Evolutionary conservation across 2,797 vertebrate genomes (phyloP).

Genomic region (Leucoraja ocellata): DNA sequence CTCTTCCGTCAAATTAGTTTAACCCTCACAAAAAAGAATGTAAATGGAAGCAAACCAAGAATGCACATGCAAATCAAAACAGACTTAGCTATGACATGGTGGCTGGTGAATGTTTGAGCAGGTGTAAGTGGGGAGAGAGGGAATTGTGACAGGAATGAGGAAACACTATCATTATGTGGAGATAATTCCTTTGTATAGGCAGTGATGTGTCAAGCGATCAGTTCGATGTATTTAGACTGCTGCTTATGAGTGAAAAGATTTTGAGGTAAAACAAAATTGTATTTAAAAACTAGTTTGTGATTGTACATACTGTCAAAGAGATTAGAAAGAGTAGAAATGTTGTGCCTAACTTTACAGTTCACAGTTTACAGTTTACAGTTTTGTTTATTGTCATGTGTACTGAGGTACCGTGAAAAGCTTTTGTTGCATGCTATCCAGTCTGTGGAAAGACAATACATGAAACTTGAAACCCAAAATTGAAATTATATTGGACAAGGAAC

Average conservation of each 20-base stretch:
- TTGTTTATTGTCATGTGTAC: too few relatives aligned
- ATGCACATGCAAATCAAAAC: neutral
- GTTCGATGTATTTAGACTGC: too few relatives aligned
- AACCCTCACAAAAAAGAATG: neutral
- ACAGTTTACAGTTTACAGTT: too few relatives aligned
- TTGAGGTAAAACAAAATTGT: neutral
- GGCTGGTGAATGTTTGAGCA: neutral
- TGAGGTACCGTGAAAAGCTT: too few relatives aligned
- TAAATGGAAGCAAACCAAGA: neutral
- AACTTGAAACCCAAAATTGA: neutral
- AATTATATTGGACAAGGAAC: neutral
- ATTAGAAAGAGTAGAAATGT: neutral
- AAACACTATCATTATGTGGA: neutral
- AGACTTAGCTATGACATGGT: neutral
- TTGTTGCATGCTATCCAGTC: too few relatives aligned
- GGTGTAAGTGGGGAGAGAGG: neutral
- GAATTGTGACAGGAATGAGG: too few relatives aligned
- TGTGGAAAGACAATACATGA: too few relatives aligned
- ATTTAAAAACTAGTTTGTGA: neutral
- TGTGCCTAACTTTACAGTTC: too few relatives aligned
- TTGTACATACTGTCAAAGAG: neutral
- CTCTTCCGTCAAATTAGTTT: slow-evolving; percentile 24
- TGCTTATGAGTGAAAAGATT: neutral
- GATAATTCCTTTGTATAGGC: neutral
- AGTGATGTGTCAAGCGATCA: neutral